Conservation (phyloP, 2,113 vertebrate species). For the Promerops cafer region DNA sequence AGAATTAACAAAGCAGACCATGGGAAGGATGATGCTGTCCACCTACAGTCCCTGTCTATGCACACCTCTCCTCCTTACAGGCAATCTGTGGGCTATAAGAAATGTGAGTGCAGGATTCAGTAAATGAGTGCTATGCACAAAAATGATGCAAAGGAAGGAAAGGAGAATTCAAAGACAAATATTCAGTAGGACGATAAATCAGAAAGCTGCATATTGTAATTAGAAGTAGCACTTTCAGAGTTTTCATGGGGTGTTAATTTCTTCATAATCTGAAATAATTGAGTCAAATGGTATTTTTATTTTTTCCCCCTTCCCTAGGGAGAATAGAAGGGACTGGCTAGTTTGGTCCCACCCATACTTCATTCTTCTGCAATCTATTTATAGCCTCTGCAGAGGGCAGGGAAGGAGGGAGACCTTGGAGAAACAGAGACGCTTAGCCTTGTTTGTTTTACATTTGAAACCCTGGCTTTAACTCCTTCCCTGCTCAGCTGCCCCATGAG, state of each 20-base stretch:
- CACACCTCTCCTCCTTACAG: not conserved
- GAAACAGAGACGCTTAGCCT: slow-evolving; percentile 1
- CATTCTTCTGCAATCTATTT: slow-evolving; percentile 45
- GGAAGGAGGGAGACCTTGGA: slow-evolving; percentile 20
- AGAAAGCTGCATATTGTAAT: not conserved
- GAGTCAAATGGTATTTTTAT: not conserved
- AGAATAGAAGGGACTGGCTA: not conserved
- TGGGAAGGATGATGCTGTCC: not conserved
- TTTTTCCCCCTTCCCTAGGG: not conserved
- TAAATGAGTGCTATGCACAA: not conserved
- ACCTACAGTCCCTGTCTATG: not conserved
- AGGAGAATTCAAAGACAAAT: slow-evolving; percentile 49
- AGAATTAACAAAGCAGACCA: not conserved
- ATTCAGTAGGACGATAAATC: not conserved
- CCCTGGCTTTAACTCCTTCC: slow-evolving; percentile 36
- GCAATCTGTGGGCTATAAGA: not conserved
- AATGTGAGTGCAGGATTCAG: not conserved
- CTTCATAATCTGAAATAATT: slow-evolving; percentile 15
- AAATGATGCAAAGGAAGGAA: not conserved
- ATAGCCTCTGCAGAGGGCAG: slow-evolving; percentile 40
- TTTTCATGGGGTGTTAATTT: slow-evolving; percentile 40
- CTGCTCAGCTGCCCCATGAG: not conserved
- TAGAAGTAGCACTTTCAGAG: not conserved
- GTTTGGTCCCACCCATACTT: slow-evolving; percentile 4
- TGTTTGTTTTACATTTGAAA: slow-evolving; percentile 32